A percentile compares a stretch with the other conserved stretches of the same genome.
phyloP scores from a whole-genome alignment of 2,797 vertebrate species.

The Emys orbicularis region DNA sequence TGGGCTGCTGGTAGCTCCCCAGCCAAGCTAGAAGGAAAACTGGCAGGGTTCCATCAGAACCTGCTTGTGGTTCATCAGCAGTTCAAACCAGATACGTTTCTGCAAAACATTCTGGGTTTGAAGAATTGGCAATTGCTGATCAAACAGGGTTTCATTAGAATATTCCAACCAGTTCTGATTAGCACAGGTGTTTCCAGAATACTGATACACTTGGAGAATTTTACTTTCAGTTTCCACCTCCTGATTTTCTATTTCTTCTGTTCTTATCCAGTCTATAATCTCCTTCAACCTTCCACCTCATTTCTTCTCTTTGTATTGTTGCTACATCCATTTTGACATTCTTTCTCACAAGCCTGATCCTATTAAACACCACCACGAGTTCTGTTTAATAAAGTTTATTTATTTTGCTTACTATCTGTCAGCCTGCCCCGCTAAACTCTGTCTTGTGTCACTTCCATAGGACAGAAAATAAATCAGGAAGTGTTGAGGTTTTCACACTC shows the following conservation, averaged over 20 bases:
- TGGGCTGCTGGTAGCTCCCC: neutral
- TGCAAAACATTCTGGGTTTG: neutral
- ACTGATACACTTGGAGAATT: neutral
- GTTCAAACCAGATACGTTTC: neutral
- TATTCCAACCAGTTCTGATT: neutral
- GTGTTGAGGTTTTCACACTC: neutral
- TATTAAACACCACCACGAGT: slow-evolving; percentile 3
- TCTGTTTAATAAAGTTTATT: neutral
- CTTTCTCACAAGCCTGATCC: neutral
- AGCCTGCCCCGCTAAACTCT: neutral
- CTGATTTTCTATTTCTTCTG: slow-evolving; percentile 3
- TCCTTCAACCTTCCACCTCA: neutral
- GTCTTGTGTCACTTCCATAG: slow-evolving; percentile 7
- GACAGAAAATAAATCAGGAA: neutral
- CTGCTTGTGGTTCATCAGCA: neutral
- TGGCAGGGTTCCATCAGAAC: neutral
- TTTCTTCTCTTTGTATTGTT: neutral
- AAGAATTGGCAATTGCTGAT: neutral
- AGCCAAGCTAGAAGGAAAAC: neutral
- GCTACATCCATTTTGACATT: neutral
- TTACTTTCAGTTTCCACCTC: neutral
- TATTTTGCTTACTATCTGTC: slow-evolving; percentile 12
- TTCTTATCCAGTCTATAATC: neutral
- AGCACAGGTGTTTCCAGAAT: neutral
- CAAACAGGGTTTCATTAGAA: neutral